These are phyloP conservation scores for Ochropleura plecta DNA, from an alignment of 2,888 invertebrate species.

Conservation along the genomic window DNA sequence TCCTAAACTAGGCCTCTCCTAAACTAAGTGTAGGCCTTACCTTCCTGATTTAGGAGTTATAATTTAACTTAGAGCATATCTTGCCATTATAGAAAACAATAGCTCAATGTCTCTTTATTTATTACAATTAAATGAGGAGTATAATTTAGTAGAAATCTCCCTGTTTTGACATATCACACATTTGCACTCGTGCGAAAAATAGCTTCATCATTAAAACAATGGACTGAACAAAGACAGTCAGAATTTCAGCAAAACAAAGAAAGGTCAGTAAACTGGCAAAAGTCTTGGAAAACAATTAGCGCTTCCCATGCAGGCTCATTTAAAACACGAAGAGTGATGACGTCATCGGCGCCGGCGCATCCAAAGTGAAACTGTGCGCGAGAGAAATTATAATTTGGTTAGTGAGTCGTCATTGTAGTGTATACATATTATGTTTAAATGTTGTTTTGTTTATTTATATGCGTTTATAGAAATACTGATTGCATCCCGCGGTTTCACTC, in stretches of 20 bases:
- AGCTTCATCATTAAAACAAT: too few relatives aligned
- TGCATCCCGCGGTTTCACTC: not conserved
- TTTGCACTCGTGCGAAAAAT: too few relatives aligned
- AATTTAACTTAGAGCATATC: too few relatives aligned
- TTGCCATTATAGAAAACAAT: too few relatives aligned
- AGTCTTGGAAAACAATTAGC: not conserved
- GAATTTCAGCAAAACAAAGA: not conserved
- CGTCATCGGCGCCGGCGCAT: constrained; percentile 64
- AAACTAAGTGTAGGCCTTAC: too few relatives aligned
- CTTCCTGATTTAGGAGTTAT: too few relatives aligned
- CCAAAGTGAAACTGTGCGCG: constrained; percentile 56
- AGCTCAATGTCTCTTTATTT: too few relatives aligned
- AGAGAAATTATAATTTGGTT: constrained; percentile 54
- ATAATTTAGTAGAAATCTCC: too few relatives aligned
- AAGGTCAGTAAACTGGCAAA: not conserved
- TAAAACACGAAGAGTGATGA: constrained; percentile 32
- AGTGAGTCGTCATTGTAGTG: constrained; percentile 17
- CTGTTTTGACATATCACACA: too few relatives aligned
- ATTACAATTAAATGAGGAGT: too few relatives aligned
- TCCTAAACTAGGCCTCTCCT: too few relatives aligned
- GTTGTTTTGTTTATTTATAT: not conserved
- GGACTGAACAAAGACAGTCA: not conserved
- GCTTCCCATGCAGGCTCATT: not conserved
- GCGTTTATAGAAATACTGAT: not conserved
- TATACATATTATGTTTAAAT: not conserved